Evolutionary conservation across 2,113 vertebrate genomes (phyloP).

Genomic region (Cryptomyrus ogoouensis): DNA sequence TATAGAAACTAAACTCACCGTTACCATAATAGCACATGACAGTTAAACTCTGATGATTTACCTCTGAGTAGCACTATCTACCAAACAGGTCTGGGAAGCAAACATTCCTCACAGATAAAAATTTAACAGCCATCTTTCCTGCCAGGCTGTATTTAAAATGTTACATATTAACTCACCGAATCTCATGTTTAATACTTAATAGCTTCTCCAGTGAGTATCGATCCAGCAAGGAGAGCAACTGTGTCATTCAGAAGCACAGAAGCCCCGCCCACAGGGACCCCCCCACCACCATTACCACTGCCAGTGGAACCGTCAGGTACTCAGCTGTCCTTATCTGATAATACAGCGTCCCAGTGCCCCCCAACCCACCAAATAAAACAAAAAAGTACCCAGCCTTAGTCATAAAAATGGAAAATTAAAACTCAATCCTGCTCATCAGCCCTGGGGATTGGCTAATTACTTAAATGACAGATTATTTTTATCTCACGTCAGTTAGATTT

Average conservation of each 20-base stretch:
- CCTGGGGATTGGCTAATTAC: not conserved
- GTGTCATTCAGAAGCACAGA: not conserved
- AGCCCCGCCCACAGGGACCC: not conserved
- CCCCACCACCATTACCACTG: not conserved
- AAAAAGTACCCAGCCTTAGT: not conserved
- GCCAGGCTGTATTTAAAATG: not conserved
- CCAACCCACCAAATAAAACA: not conserved
- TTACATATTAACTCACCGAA: not conserved
- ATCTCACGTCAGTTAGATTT: not conserved
- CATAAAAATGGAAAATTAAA: not conserved
- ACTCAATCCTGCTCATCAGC: not conserved
- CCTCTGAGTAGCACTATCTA: not conserved
- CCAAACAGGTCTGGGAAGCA: not conserved
- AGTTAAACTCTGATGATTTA: not conserved
- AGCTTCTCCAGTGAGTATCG: not conserved
- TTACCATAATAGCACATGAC: not conserved
- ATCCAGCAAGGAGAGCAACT: not conserved
- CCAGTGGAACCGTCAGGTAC: not conserved
- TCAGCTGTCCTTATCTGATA: not conserved
- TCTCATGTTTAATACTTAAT: not conserved
- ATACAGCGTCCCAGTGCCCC: not conserved
- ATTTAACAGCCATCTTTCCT: not conserved
- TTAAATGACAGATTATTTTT: not conserved
- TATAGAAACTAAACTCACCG: not conserved
- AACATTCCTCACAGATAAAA: not conserved